Evolutionary conservation across 92 coral and sea anemone species (phyloP), one percentile per base, ranked within the genome.

Genomic region (Porites divaricata): DNA sequence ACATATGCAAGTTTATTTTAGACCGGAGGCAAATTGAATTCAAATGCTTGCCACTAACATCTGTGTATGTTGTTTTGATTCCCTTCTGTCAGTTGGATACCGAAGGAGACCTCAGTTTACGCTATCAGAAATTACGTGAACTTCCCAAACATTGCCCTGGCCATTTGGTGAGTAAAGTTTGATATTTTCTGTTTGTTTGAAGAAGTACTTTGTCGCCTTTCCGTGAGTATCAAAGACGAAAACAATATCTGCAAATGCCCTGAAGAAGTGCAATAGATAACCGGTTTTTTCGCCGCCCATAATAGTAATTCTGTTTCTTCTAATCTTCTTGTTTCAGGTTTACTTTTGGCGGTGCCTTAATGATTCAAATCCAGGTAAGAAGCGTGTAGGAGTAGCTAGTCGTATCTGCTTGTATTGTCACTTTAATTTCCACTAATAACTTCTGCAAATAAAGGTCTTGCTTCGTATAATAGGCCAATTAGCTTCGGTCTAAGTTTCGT

Each of bases 371-470:
- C 93, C 95, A 87, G 95, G 98, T 94, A 73, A 89, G 94, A 54
- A 76, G 51, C 50, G 48, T 74, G 63, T 49, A 74, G 75, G 74
- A 86, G 74, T 84, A 84, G 65, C 80, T 79, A 81, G 86, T 87
- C 77, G 64, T 76, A 81, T 94, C 82, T 89, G 81, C 50, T 48
- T 80, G 98, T 77, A 94, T 94, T 94, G 98, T 94, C 95, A 85
- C 83, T 92, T 85, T 91, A 94, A 94, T 94, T 94, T 89, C 90
- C 77, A 81, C 98, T 97, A 97, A 97, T 95, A 95, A 95, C 98
- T 97, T 95, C 95, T 97, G 96, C 99, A 97, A 97, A 95, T 95
- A 97, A 97, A 95, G 95, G 93, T 86, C 95, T 97, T 92, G 95
- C 94, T 91, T 90, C 81, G 91, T 74, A 97, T 95, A 95, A 97